Conservation (phyloP, 2,113 vertebrate species). For the Buteo buteo region DNA sequence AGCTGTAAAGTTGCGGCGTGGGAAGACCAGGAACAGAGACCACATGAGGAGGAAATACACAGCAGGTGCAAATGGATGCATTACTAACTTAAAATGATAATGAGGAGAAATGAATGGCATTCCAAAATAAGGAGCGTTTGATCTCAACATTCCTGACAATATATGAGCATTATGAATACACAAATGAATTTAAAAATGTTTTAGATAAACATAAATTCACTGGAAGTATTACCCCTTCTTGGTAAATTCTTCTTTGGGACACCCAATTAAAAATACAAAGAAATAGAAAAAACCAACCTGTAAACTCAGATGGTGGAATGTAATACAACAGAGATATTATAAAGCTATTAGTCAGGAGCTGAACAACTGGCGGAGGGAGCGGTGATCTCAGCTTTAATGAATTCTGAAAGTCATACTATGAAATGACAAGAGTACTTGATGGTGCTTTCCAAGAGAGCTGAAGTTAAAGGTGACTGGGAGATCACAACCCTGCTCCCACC, state of each 20-base stretch:
- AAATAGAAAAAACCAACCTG: not conserved
- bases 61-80: not conserved
- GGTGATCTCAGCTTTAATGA: not conserved
- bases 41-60: not conserved
- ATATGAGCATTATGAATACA: not conserved
- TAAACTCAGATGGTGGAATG: not conserved
- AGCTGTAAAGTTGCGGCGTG: accelerated
- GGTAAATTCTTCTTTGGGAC: not conserved
- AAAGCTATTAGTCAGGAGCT: not conserved
- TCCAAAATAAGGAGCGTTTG: not conserved
- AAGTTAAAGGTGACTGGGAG: not conserved
- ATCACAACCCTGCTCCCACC: not conserved
- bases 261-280: not conserved
- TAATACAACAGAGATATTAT: not conserved
- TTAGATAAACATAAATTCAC: not conserved
- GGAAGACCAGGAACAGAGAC: not conserved
- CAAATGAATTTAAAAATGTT: not conserved
- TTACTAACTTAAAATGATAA: not conserved
- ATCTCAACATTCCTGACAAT: not conserved
- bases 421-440: not conserved
- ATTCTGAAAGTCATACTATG: not conserved
- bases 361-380: not conserved
- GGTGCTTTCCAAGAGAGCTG: not conserved
- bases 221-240: not conserved
- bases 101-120: not conserved